Evolutionary conservation across 1,140 invertebrate genomes (phyloP), one percentile per base, ranked within the genome.

Genomic region (Meteorus sp.): DNA sequence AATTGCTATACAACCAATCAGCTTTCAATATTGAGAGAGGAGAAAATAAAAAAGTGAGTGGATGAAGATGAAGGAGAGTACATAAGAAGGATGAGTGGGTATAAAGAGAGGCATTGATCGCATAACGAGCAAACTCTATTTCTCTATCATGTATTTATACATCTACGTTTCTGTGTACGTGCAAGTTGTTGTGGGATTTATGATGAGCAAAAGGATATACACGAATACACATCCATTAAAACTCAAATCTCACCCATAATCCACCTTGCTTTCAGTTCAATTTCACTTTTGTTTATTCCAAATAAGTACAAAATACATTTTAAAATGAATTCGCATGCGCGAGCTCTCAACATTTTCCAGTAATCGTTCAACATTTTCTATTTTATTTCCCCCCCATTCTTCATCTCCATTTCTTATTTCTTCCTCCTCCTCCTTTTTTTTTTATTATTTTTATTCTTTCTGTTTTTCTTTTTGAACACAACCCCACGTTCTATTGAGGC

Each of bases 21-120:
- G 13, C n/a, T 9, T 2, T n/a, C n/a, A 39, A 15, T n/a, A 2
- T 39, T 39, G 35, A 39, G 35, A 39, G 35, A 15, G 15, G 5
- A 6, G 11, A 39, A 15, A n/a, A n/a, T n/a, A 39, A 1, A 15
- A 19, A 20, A 19, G 11, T 9, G 19, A 44, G 41, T 11, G 22
- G 19, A 20, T 8, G 15, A 17, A 44, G 17, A 44, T 11, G 17
- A 6, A 5, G 17, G 22, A 19, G 41, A 1, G 7, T 15, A 20
- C 41, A n/a, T n/a, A 19, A 44, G 17, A 44, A 44, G 19, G 19
- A 20, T 9, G 19, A 20, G 19, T 19, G 17, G 41, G 41, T 44
- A 44, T 44, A 44, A 44, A 44, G 17, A 9, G 19, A 20, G 22
- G 15, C 41, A 44, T 44, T 44, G 41, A 44, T 44, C 41, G 41